A percentile compares a stretch with the other conserved stretches of the same genome.
phyloP scores from a whole-genome alignment of 1,140 invertebrate species.

The Adoxophyes honmai region DNA sequence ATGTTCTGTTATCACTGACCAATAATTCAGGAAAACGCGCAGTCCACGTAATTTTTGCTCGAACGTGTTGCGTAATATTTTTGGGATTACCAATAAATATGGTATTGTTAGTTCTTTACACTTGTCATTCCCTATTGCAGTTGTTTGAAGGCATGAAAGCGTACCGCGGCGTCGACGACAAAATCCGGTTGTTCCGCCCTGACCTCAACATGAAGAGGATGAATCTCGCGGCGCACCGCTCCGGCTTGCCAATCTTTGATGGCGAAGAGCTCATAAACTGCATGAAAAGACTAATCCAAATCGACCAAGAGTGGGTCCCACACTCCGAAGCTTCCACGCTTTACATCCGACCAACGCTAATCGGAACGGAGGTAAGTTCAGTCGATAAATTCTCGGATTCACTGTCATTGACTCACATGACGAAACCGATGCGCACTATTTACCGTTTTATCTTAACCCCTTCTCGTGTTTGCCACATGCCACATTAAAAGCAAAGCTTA shows the following conservation, averaged over 20 bases:
- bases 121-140: slow-evolving; percentile 77
- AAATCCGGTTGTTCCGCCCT: slow-evolving; percentile 96
- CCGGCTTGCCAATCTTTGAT: slow-evolving; percentile 95
- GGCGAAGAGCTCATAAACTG: slow-evolving; percentile 92
- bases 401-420: no score
- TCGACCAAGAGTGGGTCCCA: slow-evolving; percentile 99
- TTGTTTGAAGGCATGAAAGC: slow-evolving; percentile 99
- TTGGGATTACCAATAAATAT: no score
- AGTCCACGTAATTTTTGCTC: no score
- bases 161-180: slow-evolving; percentile 94
- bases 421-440: no score
- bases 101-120: no score
- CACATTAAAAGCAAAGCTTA: slow-evolving; percentile 11
- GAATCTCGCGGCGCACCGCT: slow-evolving; percentile 89
- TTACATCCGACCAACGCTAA: slow-evolving; percentile 97
- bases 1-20: no score
- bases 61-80: no score
- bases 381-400: not conserved
- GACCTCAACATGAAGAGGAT: slow-evolving; percentile 97
- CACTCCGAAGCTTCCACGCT: slow-evolving; percentile 91
- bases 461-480: not conserved
- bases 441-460: not conserved
- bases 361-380: slow-evolving; percentile 94
- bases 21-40: no score
- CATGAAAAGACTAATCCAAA: slow-evolving; percentile 89